Base-by-base conservation (phyloP, 2,113 vertebrate genomes). In the Plectropomus leopardus region DNA sequence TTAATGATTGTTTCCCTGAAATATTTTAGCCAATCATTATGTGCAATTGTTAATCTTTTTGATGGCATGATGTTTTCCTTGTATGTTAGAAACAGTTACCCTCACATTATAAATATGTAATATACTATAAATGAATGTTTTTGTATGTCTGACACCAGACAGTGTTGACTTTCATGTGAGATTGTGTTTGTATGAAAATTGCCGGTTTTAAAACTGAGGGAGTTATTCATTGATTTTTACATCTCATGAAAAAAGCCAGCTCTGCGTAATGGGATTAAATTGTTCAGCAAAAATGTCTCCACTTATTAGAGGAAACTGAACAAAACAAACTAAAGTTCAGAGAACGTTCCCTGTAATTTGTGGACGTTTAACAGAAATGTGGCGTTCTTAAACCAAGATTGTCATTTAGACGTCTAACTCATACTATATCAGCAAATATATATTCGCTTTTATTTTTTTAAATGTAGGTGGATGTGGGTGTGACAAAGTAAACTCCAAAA, bases 21-120 rank as follows among this genome's bases (percentile, higher is more conserved):
- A 77, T 72, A 85, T 85, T 80, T 60, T 92, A 88, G 74, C 83
- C 71, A 82, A 75, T 51, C 60, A 74, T 84, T 83, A 88, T 85
- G 90, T 92, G 86, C 87, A 93, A 92, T 91, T 77, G 24, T 82
- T 89, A 78, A 45, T 57, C 76, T 48, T 82, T 68, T 78, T 77
- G 48, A 76, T 59, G 40, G 51, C 30, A 16, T 77, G 32, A 63
- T 78, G 21, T 73, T 54, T 67, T 53, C 47, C 53, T 55, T 80
- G 34, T 89, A 78, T 82, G 44, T 57, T 84, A 47, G 78, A 79
- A 73, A 72, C 21, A 76, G 72, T 83, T 89, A 87, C 42, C 67
- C 65, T 77, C 32, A 53, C 74, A 55, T 78, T 92, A 85, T 91
- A 90, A 88, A 93, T 88, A 86, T 93, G 92, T 92, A 93, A 86